phyloP scores from a whole-genome alignment of 23 tunicate genomes.

The Halocynthia aurantium region DNA sequence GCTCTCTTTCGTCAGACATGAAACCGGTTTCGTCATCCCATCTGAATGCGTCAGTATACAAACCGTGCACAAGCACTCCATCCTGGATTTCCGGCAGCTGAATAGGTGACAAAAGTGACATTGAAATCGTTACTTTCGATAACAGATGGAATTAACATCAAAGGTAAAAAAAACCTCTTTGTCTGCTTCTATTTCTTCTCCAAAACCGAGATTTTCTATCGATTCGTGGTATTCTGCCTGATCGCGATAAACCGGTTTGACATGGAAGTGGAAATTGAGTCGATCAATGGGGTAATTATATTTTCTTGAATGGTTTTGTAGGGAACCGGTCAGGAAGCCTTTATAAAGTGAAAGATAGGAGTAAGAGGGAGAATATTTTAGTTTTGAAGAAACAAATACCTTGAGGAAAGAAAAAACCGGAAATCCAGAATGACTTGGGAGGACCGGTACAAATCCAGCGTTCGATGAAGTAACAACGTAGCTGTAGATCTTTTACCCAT shows the following conservation, averaged over 20 bases:
- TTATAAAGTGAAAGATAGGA: background rate
- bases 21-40: constrained; percentile 73
- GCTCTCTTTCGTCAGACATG: constrained; percentile 77
- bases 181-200: constrained; percentile 70
- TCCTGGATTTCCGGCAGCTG: constrained; percentile 82
- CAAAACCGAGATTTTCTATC: constrained; percentile 53
- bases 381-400: constrained; percentile 25
- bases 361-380: too few relatives aligned
- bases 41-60: constrained; percentile 93
- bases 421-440: constrained; percentile 87
- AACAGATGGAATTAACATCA: background rate
- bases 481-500: constrained; percentile 86
- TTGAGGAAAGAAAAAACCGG: constrained; percentile 99
- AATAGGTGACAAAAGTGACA: background rate
- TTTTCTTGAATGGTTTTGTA: constrained; percentile 90
- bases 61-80: constrained; percentile 87
- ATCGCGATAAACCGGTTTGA: constrained; percentile 68
- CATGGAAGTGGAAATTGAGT: constrained; percentile 88
- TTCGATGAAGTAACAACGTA: constrained; percentile 77
- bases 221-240: constrained; percentile 89
- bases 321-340: constrained; percentile 95
- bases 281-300: constrained; percentile 96
- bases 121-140: background rate
- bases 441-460: constrained; percentile 77
- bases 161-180: constrained; percentile 23